Conservation (phyloP, 2,888 invertebrate species). For the Hedychridium roseum region DNA sequence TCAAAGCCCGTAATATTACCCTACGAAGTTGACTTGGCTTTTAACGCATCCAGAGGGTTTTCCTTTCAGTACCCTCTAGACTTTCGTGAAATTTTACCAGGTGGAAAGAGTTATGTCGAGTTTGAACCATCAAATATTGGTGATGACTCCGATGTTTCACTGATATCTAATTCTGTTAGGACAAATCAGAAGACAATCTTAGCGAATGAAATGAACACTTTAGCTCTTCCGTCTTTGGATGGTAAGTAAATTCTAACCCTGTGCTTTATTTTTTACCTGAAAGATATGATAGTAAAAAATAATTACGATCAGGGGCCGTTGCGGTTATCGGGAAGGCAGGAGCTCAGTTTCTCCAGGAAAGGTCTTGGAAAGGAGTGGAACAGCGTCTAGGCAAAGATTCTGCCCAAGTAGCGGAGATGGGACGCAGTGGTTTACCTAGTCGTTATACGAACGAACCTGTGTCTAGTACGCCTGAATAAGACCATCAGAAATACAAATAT, state of each 20-base stretch:
- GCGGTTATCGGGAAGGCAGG: constrained; percentile 68
- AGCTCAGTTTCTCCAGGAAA: constrained; percentile 71
- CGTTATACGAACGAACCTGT: constrained; percentile 70
- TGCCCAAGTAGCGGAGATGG: constrained; percentile 74
- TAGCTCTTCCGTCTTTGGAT: constrained; percentile 40
- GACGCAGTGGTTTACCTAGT: constrained; percentile 79
- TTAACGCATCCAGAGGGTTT: constrained; percentile 70
- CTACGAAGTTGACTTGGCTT: constrained; percentile 88
- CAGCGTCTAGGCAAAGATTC: constrained; percentile 79
- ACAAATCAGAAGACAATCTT: constrained; percentile 48
- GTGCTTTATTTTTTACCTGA: constrained; percentile 3
- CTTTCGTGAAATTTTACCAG: constrained; percentile 77
- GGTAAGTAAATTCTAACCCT: not conserved
- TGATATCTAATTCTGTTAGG: constrained; percentile 78
- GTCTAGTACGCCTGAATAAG: too few species aligned
- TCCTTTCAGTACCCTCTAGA: constrained; percentile 74
- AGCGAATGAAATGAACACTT: constrained; percentile 53
- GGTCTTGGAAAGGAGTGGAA: constrained; percentile 89
- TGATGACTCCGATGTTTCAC: constrained; percentile 74
- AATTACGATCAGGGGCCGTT: constrained; percentile 50
- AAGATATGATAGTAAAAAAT: not conserved
- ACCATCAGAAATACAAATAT: too few species aligned
- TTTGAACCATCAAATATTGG: constrained; percentile 56
- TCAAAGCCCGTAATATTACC: constrained; percentile 91
- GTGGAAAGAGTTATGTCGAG: constrained; percentile 66